Evolutionary conservation across 1,140 invertebrate species (phyloP).

Genomic region (Octopus sinensis): DNA sequence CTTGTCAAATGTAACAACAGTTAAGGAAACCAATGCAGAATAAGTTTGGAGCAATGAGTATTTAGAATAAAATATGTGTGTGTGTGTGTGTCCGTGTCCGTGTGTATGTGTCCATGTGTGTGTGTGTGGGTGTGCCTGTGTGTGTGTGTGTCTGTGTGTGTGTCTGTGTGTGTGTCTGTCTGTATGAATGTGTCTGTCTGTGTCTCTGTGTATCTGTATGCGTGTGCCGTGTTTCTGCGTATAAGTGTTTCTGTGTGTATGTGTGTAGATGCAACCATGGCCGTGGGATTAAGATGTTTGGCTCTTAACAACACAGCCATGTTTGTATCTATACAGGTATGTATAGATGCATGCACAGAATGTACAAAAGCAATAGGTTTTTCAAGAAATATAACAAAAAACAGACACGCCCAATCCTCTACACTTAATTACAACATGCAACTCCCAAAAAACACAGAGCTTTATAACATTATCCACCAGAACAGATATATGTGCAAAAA

Average conservation of each 20-base stretch:
- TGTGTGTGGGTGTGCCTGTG: neutral
- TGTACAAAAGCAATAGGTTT: too few species aligned
- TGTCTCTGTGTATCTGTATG: neutral
- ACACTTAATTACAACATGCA: too few species aligned
- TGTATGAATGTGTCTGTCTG: neutral
- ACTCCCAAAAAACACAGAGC: too few species aligned
- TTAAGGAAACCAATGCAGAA: conserved; percentile 49
- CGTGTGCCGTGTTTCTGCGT: neutral
- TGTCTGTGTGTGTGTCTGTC: neutral
- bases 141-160: neutral
- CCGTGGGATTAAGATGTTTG: neutral
- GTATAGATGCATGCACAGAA: neutral
- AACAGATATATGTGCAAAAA: too few species aligned
- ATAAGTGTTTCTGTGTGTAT: neutral
- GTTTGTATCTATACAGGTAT: neutral
- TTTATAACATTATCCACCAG: too few species aligned
- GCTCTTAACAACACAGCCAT: neutral
- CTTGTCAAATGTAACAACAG: conserved; percentile 48
- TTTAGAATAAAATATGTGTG: neutral
- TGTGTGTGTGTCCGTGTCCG: neutral
- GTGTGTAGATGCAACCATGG: neutral
- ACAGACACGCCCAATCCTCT: too few species aligned
- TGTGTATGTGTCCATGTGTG: neutral
- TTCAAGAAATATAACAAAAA: too few species aligned
- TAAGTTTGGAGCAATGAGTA: conserved; percentile 30